Conservation (phyloP, 2,113 vertebrate species). For the Tachysurus vachellii region DNA sequence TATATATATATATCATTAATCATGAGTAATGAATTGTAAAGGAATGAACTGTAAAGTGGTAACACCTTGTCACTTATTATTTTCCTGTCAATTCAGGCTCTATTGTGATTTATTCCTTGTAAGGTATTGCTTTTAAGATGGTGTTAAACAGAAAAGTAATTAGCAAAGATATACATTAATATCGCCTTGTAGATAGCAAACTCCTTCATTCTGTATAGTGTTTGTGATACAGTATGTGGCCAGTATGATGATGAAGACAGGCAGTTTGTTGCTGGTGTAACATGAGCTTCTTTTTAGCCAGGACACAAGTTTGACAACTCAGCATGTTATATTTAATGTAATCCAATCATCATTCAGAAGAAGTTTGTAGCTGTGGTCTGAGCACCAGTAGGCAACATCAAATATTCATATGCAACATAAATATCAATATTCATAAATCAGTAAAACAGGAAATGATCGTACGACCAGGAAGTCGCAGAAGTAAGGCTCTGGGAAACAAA, state of each 20-base stretch:
- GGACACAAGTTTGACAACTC: background rate
- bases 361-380: background rate
- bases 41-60: background rate
- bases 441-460: background rate
- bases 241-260: background rate
- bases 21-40: background rate
- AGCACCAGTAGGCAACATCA: background rate
- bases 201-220: background rate
- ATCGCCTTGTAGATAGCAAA: background rate
- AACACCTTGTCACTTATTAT: background rate
- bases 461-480: background rate
- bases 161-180: background rate
- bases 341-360: background rate
- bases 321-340: background rate
- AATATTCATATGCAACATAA: background rate
- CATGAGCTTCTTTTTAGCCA: background rate
- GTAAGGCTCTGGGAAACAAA: background rate
- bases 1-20: background rate
- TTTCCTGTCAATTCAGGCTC: background rate
- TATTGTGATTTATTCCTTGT: background rate
- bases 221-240: background rate
- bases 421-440: background rate
- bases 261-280: background rate
- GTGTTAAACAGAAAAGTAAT: background rate
- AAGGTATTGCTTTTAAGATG: background rate